Base-by-base conservation (phyloP, 2,113 vertebrate genomes). In the Pygoscelis antarcticus region DNA sequence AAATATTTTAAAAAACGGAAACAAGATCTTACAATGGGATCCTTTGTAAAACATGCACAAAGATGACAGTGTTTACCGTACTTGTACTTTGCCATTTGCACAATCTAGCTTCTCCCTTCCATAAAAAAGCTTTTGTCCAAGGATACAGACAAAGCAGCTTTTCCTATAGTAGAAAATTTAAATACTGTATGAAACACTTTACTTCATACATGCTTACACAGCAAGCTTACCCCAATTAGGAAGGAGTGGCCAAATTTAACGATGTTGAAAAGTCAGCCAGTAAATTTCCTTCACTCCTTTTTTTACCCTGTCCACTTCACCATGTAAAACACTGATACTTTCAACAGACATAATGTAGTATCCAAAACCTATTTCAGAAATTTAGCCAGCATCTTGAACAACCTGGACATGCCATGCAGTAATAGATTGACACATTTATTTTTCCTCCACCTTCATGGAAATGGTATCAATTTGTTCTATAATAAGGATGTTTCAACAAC, bases 21-120 rank as follows among this genome's bases (percentile, higher is more conserved):
- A 32, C 85, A 54, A 69, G 74, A 69, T 49, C 46, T 90, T 46
- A 96, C 96, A 97, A 97, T 82, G 86, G 52, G n/a, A 82, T 61
- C 77, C 90, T 93, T 97, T 97, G 97, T 97, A 66, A 87, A 82
- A 79, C 58, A 68, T 3, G n/a, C 90, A 97, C 97, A 97, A 97
- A 97, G 96, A 97, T 96, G 94, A 97, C 83, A 97, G 94, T 95
- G 95, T 97, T 96, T 93, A 96, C 57, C 19, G 0, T 64, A 52
- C 83, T 95, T 49, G 80, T 87, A 89, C 89, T 96, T 81, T 7
- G 12, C 77, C 80, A 96, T 86, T 96, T 72, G 89, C 77, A 95
- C 95, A 92, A 87, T 96, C 80, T 85, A 87, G 92, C 72, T 96
- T 93, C 89, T 95, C 64, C 80, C 42, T 90, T 91, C 58, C 61